These are phyloP conservation scores for Drosophila chauvacae DNA, from an alignment of 1,140 invertebrate species.

Conservation along the genomic window DNA sequence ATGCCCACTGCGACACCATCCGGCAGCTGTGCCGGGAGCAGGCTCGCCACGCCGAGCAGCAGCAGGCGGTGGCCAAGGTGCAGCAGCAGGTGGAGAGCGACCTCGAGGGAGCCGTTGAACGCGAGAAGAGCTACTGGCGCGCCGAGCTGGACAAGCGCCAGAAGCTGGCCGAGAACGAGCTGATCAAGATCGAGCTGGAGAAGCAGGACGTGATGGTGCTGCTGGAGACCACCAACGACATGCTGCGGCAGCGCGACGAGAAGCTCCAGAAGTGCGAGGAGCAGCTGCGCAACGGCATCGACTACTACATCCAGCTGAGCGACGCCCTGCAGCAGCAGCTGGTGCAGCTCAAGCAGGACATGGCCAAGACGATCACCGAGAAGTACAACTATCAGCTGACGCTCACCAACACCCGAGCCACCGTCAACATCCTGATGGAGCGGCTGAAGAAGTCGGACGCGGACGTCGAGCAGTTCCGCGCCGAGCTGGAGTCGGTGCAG, in stretches of 20 bases:
- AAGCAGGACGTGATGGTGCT: conserved; percentile 85
- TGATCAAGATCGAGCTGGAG: conserved; percentile 85
- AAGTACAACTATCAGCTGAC: conserved; percentile 85
- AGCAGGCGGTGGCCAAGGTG: conserved; percentile 84
- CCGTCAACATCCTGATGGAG: conserved; percentile 85
- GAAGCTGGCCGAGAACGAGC: conserved; percentile 85
- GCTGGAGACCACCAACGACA: conserved; percentile 81
- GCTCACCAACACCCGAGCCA: conserved; percentile 84
- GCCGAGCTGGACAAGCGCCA: conserved; percentile 86
- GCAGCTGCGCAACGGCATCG: conserved; percentile 80
- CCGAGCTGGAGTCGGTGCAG: conserved; percentile 85
- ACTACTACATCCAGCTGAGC: conserved; percentile 79
- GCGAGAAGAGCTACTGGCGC: conserved; percentile 84
- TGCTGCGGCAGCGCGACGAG: conserved; percentile 79
- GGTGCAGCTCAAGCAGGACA: conserved; percentile 81
- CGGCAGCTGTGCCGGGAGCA: conserved; percentile 80
- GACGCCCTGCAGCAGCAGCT: conserved; percentile 79
- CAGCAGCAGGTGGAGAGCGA: conserved; percentile 84
- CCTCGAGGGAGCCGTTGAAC: conserved; percentile 82
- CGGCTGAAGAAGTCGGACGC: conserved; percentile 85
- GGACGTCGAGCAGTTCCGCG: conserved; percentile 86
- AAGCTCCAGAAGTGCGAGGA: conserved; percentile 84
- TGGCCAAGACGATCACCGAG: conserved; percentile 83
- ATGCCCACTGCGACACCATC: conserved; percentile 75
- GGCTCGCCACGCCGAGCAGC: conserved; percentile 78